Evolutionary conservation across 2,113 vertebrate genomes (phyloP).

Genomic region (Lipotes vexillifer): DNA sequence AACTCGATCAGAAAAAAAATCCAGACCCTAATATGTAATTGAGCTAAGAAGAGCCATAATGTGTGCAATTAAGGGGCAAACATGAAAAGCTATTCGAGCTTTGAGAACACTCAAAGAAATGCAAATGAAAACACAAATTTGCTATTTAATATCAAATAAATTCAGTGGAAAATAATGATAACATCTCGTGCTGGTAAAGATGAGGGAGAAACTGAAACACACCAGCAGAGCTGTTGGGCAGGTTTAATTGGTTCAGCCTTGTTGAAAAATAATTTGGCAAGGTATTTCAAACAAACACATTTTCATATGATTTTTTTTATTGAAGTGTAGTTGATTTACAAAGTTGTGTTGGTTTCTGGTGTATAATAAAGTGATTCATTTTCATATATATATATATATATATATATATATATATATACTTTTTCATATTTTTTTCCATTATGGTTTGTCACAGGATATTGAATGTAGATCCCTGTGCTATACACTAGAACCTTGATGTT

Average conservation of each 20-base stretch:
- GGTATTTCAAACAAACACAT: neutral
- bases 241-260: neutral
- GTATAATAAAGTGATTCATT: neutral
- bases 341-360: neutral
- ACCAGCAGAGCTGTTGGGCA: accelerated
- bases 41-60: neutral
- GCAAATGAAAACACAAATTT: neutral
- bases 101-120: neutral
- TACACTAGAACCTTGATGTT: too few species aligned
- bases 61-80: neutral
- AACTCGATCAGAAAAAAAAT: neutral
- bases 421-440: neutral
- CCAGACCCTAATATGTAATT: neutral
- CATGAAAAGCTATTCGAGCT: neutral
- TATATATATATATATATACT: too few species aligned
- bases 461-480: too few species aligned
- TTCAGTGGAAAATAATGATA: neutral
- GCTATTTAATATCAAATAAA: neutral
- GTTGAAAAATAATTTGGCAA: neutral
- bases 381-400: too few species aligned
- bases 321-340: neutral
- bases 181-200: neutral
- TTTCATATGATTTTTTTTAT: neutral
- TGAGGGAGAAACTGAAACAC: accelerated
- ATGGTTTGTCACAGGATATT: too few species aligned